Evolutionary conservation across 1,140 invertebrate genomes (phyloP).

Genomic region (Antheraea mylitta): DNA sequence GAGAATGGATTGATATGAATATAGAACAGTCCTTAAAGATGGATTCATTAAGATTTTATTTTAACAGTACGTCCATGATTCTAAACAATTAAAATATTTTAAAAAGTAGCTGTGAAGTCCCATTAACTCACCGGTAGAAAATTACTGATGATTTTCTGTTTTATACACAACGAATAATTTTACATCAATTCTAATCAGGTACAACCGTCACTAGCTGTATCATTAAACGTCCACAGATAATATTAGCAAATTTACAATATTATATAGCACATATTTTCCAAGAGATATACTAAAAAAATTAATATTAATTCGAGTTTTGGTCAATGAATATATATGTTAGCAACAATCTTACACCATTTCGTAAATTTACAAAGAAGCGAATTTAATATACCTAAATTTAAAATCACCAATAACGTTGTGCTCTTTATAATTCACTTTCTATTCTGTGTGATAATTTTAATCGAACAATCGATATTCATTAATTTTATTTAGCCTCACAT

Average conservation of each 20-base stretch:
- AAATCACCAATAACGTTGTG: slow-evolving; percentile 2
- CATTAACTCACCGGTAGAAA: too few species aligned
- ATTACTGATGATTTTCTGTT: too few species aligned
- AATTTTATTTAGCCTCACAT: neutral
- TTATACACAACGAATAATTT: neutral
- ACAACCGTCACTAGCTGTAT: neutral
- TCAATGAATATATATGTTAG: neutral
- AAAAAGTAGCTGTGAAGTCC: too few species aligned
- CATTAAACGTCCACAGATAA: neutral
- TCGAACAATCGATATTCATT: neutral
- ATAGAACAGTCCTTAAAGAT: neutral
- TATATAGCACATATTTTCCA: neutral
- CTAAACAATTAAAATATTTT: too few species aligned
- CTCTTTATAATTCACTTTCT: neutral
- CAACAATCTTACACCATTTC: neutral
- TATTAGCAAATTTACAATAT: neutral
- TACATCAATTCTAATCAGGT: neutral
- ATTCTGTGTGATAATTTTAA: too few species aligned
- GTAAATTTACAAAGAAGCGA: neutral
- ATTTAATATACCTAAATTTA: neutral
- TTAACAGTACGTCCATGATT: too few species aligned
- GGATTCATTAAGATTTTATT: too few species aligned
- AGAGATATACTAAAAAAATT: neutral
- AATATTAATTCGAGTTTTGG: neutral
- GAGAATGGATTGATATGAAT: neutral